Evolutionary conservation across 1,140 invertebrate genomes (phyloP), one percentile per base, ranked within the genome.

Genomic region (Tenebrio molitor): DNA sequence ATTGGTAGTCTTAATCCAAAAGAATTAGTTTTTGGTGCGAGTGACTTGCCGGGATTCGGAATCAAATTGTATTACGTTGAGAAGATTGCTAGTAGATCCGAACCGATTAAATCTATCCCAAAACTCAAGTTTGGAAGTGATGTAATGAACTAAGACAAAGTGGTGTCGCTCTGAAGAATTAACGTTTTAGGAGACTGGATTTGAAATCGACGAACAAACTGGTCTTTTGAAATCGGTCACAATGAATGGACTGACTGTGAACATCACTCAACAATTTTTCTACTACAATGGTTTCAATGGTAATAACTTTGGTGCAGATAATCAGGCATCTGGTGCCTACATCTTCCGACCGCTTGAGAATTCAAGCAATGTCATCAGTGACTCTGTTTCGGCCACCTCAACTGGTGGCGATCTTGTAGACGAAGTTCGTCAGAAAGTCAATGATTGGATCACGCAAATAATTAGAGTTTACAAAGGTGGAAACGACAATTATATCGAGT

Each of bases 271-370:
- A 80, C 88, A 89, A 17, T 84, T 86, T 68, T 84, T 85, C 25
- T 92, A 86, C 78, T 94, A 93, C 77, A 80, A 84, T 2, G 87
- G 87, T 0, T 86, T 86, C 69, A 81, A 83, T 46, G 85, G 87
- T 4, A 78, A 85, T 23, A 78, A 81, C 12, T 76, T 86, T 69
- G 50, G 23, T 44, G 85, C 86, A 4, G 78, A 85, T 19, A 78
- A 81, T n/a, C 75, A 86, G 67, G 89, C 91, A 0, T 93, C 92
- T 0, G 95, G 95, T 0, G 94, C 95, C 0, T 97, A 97, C 76
- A 91, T 95, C 41, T 97, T 97, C 82, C 86, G 94, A 33, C 94
- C 95, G 0, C 87, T 86, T 2, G 77, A 78, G 17, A 53, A 69
- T n/a, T 58, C 44, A 76, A 46, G 71, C 34, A 76, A 33, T 2